Conservation (phyloP, 1,140 invertebrate species). For the Achatina immaculata region DNA sequence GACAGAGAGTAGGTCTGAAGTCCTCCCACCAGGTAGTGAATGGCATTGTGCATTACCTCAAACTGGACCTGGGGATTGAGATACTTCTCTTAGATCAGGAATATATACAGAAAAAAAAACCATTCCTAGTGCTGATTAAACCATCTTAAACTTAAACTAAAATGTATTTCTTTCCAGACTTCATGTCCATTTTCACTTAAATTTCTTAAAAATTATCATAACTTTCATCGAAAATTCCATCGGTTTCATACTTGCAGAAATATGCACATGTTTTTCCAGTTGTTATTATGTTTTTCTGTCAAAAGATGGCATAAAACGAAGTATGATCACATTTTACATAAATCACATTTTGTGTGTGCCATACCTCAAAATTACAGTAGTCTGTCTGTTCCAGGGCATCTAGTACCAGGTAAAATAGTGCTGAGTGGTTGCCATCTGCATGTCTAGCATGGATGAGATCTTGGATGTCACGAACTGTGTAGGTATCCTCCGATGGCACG, state of each 20-base stretch:
- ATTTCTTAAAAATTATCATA: too few species aligned
- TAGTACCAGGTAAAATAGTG: slow-evolving; percentile 38
- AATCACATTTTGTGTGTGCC: too few species aligned
- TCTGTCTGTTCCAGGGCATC: slow-evolving; percentile 47
- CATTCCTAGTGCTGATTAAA: too few species aligned
- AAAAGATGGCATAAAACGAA: too few species aligned
- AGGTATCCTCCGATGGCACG: slow-evolving; percentile 23
- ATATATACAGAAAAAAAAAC: too few species aligned
- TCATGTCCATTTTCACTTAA: slow-evolving; percentile 24
- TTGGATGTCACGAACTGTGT: slow-evolving; percentile 38
- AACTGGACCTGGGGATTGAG: slow-evolving; percentile 44
- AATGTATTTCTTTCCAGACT: slow-evolving; percentile 1
- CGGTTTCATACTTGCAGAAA: too few species aligned
- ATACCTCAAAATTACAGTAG: slow-evolving; percentile 47
- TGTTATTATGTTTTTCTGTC: too few species aligned
- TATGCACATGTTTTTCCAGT: too few species aligned
- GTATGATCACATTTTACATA: too few species aligned
- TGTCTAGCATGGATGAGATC: not conserved
- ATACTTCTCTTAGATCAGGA: too few species aligned
- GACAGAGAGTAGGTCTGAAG: slow-evolving; percentile 40
- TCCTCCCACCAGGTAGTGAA: slow-evolving; percentile 47
- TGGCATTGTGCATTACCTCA: slow-evolving; percentile 47
- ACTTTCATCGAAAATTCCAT: too few species aligned
- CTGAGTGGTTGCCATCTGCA: slow-evolving; percentile 35
- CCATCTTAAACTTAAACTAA: too few species aligned